These are phyloP conservation scores for Pedicia rivosa DNA, from an alignment of 2,888 invertebrate species.

Conservation along the genomic window DNA sequence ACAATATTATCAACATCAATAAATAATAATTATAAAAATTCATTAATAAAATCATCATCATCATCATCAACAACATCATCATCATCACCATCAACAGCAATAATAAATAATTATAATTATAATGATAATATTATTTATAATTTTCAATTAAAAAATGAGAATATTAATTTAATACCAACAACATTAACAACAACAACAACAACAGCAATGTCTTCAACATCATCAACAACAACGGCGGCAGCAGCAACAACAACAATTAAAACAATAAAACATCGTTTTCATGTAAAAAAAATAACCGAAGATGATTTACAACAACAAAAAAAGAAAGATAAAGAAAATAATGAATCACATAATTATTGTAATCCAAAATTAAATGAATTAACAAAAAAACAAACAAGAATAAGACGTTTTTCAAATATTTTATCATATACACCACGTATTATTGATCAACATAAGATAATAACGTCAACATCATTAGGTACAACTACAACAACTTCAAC, in stretches of 20 bases:
- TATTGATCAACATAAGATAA: too few relatives aligned
- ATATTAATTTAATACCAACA: too few relatives aligned
- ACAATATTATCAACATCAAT: constrained; percentile 1
- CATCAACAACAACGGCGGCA: too few relatives aligned
- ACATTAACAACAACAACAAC: constrained; percentile 7
- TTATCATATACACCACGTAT: constrained; percentile 19
- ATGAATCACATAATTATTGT: not conserved
- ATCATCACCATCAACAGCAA: constrained; percentile 5
- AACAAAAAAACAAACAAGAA: constrained; percentile 21
- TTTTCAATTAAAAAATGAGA: too few relatives aligned
- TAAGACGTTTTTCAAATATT: constrained; percentile 29
- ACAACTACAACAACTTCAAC: too few relatives aligned
- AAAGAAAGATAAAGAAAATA: not conserved
- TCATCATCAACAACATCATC: constrained; percentile 4
- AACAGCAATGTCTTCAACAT: too few relatives aligned
- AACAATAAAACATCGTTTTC: constrained; percentile 21
- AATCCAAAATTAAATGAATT: constrained; percentile 6
- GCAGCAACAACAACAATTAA: constrained; percentile 2
- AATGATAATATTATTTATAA: too few relatives aligned
- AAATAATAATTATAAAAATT: not conserved
- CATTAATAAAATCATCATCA: constrained; percentile 9
- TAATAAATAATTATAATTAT: too few relatives aligned
- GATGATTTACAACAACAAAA: constrained; percentile 9
- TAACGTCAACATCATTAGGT: too few relatives aligned
- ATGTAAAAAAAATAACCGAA: constrained; percentile 28